Evolutionary conservation across 1,140 invertebrate genomes (phyloP).

Genomic region (Hirudo medicinalis): DNA sequence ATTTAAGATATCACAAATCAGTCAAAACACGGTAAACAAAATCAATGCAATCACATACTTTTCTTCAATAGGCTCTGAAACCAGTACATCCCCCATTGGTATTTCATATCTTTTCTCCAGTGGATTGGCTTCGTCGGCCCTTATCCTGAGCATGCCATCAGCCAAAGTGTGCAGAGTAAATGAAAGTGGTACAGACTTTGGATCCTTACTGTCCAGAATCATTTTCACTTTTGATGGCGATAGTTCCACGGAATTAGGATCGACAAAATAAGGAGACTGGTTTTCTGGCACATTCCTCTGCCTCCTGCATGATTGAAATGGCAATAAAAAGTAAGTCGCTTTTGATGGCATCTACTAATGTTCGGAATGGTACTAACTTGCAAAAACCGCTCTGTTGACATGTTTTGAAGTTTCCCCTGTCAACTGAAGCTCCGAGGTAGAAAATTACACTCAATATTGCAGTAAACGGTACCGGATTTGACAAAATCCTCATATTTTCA

Average conservation of each 20-base stretch:
- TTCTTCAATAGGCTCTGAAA: slow-evolving; percentile 54
- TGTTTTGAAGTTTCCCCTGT: slow-evolving; percentile 15
- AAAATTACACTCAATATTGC: neutral
- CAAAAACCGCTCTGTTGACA: slow-evolving; percentile 17
- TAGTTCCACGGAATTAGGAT: neutral
- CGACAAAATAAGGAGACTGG: neutral
- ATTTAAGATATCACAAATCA: neutral
- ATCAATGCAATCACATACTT: slow-evolving; percentile 42
- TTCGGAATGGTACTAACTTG: slow-evolving; percentile 10
- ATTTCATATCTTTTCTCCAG: slow-evolving; percentile 61
- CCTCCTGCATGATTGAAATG: neutral
- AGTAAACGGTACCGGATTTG: no score
- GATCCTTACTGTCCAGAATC: slow-evolving; percentile 48
- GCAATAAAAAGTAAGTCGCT: neutral
- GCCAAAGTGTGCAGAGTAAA: slow-evolving; percentile 58
- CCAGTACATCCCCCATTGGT: slow-evolving; percentile 56
- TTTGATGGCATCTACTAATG: neutral
- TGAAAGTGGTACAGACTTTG: slow-evolving; percentile 50
- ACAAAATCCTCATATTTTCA: no score
- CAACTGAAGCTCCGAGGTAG: slow-evolving; percentile 6
- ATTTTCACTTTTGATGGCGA: slow-evolving; percentile 5
- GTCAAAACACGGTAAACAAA: neutral
- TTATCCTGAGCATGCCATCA: slow-evolving; percentile 64
- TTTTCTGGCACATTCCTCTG: slow-evolving; percentile 6
- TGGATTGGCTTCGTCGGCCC: slow-evolving; percentile 69